Evolutionary conservation across 35 echinoderm and acorn worm genomes (phyloP), one percentile per base, ranked within the genome.

Genomic region (Eucidaris tribuloides): DNA sequence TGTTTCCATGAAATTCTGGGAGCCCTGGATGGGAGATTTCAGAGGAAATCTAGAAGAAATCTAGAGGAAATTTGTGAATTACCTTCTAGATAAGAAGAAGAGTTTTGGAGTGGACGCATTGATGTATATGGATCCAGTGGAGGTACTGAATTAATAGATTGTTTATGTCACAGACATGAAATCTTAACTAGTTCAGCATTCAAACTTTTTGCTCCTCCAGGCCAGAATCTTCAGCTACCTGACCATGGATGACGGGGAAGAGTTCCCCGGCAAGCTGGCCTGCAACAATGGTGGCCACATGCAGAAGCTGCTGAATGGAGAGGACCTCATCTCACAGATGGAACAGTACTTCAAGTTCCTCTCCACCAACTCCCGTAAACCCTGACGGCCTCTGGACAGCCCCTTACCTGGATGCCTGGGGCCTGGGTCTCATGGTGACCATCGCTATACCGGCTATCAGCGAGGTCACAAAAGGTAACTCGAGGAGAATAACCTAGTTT

Each of bases 351-450:
- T 99, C 92, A 88, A 89, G 17, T 99, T 99, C 68, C 83, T 99
- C 0, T 93, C 91, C n/a, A 89, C 79, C 42, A 99, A 99, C 52
- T 83, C 91, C 14, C 83, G n/a, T 86, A 38, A 81, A 82, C 55
- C 80, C 59, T 17, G 81, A 87, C 11, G 66, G 49, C 0, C 74
- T 90, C 32, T 99, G 96, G 96, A 99, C 96, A 15, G 90, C 91
- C 23, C 96, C 96, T 34, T 99, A 99, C 79, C 65, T 97, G 27
- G 94, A 97, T 84, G 89, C 94, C 23, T 97, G 90, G 90, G 94
- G 95, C 2, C 79, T 99, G 54, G 91, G 91, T 18, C 50, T 93
- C 15, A 93, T 99, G 95, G 95, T 99, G 17, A 99, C 95, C 2
- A 77, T 88, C 17, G 86, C 95, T 6, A 93, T 93, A 41, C 95